A percentile compares a stretch with the other conserved stretches of the same genome.
phyloP scores from a whole-genome alignment of 2,797 vertebrate species.

The Parauchenoglanis punctatus region DNA sequence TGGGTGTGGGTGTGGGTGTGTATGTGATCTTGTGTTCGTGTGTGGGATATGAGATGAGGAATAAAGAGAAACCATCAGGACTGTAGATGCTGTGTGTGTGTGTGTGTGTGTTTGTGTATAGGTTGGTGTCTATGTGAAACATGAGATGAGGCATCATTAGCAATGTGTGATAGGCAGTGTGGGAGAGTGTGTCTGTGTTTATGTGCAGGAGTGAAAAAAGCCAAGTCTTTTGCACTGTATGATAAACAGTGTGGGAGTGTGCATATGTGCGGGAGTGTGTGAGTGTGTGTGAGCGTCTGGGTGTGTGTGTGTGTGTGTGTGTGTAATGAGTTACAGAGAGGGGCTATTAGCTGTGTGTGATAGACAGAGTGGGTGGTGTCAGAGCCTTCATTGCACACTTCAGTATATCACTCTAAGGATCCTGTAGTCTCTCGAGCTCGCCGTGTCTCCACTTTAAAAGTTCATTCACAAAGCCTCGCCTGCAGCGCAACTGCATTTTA shows the following conservation, averaged over 20 bases:
- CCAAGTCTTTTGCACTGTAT: not conserved
- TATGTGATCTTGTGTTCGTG: not conserved
- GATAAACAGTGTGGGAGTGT: not conserved
- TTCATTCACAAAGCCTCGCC: slow-evolving; percentile 25
- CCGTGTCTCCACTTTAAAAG: slow-evolving; percentile 1
- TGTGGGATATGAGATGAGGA: not conserved
- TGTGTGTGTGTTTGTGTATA: not conserved
- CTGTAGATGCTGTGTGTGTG: not conserved
- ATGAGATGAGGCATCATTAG: not conserved
- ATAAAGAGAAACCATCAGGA: not conserved
- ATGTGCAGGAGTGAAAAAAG: not conserved
- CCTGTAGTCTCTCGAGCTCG: slow-evolving; percentile 15
- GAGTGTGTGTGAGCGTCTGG: too few species aligned
- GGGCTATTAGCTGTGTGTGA: slow-evolving; percentile 11
- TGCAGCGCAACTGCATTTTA: not conserved
- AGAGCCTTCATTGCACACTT: slow-evolving; percentile 37
- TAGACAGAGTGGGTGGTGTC: slow-evolving; percentile 33
- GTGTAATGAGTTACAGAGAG: slow-evolving; percentile 3
- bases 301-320: not conserved
- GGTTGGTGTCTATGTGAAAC: not conserved
- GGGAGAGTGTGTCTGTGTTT: slow-evolving; percentile 5
- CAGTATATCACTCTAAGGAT: slow-evolving; percentile 39
- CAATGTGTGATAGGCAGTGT: slow-evolving; percentile 6
- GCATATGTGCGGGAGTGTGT: not conserved
- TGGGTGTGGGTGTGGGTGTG: not conserved